Percentiles rank a stretch among this genome's conserved stretches.
These are phyloP conservation scores for Drosophila mettleri DNA, from an alignment of 2,888 invertebrate genomes.

Conservation along the genomic window DNA sequence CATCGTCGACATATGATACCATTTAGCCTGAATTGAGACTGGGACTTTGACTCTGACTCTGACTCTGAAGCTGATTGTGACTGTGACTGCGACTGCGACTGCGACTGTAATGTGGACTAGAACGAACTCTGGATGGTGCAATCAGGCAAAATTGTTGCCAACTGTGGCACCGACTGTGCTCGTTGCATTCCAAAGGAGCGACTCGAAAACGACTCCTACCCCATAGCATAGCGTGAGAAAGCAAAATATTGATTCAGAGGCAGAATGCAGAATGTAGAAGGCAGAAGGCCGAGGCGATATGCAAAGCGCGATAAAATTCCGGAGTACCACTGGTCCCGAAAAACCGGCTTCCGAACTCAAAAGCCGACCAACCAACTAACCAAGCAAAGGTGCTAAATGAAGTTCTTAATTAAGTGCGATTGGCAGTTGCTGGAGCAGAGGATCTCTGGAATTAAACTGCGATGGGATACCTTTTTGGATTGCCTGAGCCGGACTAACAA, in stretches of 20 bases:
- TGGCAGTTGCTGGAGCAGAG: slow-evolving; percentile 55
- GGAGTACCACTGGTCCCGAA: slow-evolving; percentile 42
- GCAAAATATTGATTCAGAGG: slow-evolving; percentile 78
- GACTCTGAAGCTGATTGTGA: slow-evolving; percentile 4
- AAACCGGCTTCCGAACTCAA: slow-evolving; percentile 55
- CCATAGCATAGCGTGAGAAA: slow-evolving; percentile 74
- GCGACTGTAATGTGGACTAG: slow-evolving; percentile 19
- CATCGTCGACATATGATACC: slow-evolving; percentile 74
- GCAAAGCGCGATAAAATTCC: slow-evolving; percentile 81
- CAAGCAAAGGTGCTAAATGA: slow-evolving; percentile 76
- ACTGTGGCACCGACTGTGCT: slow-evolving; percentile 59
- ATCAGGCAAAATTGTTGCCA: slow-evolving; percentile 79
- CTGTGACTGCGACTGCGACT: slow-evolving; percentile 15
- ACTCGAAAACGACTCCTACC: slow-evolving; percentile 44
- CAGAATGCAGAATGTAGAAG: slow-evolving; percentile 17
- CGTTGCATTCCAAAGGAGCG: slow-evolving; percentile 63
- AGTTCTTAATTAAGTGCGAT: slow-evolving; percentile 80
- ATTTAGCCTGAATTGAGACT: slow-evolving; percentile 57
- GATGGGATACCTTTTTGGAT: slow-evolving; percentile 16
- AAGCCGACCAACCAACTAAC: slow-evolving; percentile 10
- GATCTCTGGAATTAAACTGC: slow-evolving; percentile 44
- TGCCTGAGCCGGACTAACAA: slow-evolving; percentile 27
- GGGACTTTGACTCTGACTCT: slow-evolving; percentile 6
- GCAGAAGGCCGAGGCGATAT: slow-evolving; percentile 59
- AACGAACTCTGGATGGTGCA: slow-evolving; percentile 49